Percentiles rank a stretch among this genome's conserved stretches.
Conservation (phyloP, 2,888 invertebrate species). For the Lepidochrysops patricia region DNA sequence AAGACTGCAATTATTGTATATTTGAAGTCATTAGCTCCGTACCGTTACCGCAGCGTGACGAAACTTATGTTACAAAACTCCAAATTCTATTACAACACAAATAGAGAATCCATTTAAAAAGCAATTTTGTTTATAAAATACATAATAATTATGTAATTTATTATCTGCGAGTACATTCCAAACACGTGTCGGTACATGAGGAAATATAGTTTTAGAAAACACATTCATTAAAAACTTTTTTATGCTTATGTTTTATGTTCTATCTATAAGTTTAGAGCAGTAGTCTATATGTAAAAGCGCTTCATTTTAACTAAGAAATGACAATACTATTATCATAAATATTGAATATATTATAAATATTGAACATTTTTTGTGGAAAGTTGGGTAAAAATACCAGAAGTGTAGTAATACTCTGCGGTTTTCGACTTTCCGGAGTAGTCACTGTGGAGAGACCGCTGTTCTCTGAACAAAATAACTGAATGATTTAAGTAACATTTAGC, state of each 20-base stretch:
- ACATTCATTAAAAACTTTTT: background rate
- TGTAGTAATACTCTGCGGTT: background rate
- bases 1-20: background rate
- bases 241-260: too few relatives aligned
- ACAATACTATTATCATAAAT: too few relatives aligned
- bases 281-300: too few relatives aligned
- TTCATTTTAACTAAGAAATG: too few relatives aligned
- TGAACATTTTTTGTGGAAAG: background rate
- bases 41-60: background rate
- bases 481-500: background rate
- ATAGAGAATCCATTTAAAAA: background rate
- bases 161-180: background rate
- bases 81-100: conserved; percentile 2
- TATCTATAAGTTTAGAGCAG: too few relatives aligned
- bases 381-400: background rate
- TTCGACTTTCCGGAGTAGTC: background rate
- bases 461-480: background rate
- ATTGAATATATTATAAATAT: too few relatives aligned
- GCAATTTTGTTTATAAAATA: background rate
- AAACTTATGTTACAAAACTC: background rate
- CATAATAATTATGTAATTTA: background rate
- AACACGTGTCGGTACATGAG: background rate
- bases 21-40: background rate
- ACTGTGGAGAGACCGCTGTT: background rate
- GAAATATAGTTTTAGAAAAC: background rate